phyloP scores from a whole-genome alignment of 2,113 vertebrate genomes.

The Aldabrachelys gigantea region DNA sequence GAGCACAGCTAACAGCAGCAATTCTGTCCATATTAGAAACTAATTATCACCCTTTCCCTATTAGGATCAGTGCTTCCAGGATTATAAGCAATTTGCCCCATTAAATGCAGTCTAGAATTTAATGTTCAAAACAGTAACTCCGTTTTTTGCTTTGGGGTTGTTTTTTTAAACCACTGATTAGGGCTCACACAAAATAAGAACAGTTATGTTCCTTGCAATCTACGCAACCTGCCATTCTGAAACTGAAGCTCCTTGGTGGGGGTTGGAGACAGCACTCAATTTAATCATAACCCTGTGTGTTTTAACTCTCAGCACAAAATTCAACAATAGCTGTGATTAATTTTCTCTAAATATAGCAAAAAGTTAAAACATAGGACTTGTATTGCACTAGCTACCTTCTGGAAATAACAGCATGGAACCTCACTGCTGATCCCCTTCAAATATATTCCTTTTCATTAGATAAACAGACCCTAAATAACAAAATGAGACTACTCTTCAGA shows the following conservation, averaged over 20 bases:
- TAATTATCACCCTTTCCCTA: constrained; percentile 69
- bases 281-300: background rate
- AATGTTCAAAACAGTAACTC: constrained; percentile 43
- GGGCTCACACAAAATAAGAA: constrained; percentile 4
- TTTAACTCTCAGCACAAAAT: constrained; percentile 18
- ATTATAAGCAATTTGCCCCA: constrained; percentile 63
- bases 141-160: background rate
- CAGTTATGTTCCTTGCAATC: background rate
- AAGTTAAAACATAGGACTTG: constrained; percentile 14
- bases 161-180: background rate
- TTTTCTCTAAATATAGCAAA: constrained; percentile 24
- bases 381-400: constrained; percentile 34
- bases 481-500: background rate
- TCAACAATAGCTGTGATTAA: constrained; percentile 36
- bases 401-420: constrained; percentile 53
- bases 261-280: background rate
- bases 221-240: background rate
- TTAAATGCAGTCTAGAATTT: constrained; percentile 67
- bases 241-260: background rate
- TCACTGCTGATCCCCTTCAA: constrained; percentile 33
- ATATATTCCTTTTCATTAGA: constrained; percentile 56
- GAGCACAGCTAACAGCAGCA: constrained; percentile 72
- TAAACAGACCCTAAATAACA: constrained; percentile 43
- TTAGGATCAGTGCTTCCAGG: constrained; percentile 69
- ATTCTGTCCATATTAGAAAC: constrained; percentile 68